Percentiles rank a stretch among this genome's conserved stretches.
These are phyloP conservation scores for Parnassius smintheus DNA, from an alignment of 2,888 invertebrate species.

Conservation along the genomic window DNA sequence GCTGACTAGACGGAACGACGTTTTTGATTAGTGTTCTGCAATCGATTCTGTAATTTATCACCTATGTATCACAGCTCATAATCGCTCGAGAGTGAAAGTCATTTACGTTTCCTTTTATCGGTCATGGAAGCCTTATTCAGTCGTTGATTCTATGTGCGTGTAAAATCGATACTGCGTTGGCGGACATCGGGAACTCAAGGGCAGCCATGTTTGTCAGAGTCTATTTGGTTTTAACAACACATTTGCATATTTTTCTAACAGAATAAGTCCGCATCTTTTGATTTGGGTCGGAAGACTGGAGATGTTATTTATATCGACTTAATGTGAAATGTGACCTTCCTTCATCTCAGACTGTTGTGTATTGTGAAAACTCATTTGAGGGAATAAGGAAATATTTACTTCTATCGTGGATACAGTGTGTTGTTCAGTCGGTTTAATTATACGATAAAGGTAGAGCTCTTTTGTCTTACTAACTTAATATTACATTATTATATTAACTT, in stretches of 20 bases:
- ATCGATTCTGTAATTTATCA: slow-evolving; percentile 34
- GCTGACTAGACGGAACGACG: neutral
- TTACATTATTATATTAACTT: too few species aligned
- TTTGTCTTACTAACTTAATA: neutral
- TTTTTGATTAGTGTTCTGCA: neutral
- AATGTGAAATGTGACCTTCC: neutral
- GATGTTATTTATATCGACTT: neutral
- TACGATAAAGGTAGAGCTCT: neutral
- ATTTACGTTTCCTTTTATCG: slow-evolving; percentile 47
- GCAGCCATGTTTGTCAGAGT: slow-evolving; percentile 45
- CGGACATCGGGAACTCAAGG: slow-evolving; percentile 64
- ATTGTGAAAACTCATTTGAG: neutral
- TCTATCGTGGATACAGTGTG: neutral
- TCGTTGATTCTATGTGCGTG: slow-evolving; percentile 67
- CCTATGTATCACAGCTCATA: slow-evolving; percentile 33
- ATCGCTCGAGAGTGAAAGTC: slow-evolving; percentile 35
- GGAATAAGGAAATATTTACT: neutral
- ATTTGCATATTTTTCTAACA: slow-evolving; percentile 20
- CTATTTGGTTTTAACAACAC: slow-evolving; percentile 31
- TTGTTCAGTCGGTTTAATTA: neutral
- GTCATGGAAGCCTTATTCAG: slow-evolving; percentile 67
- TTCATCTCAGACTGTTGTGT: neutral
- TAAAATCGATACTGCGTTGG: slow-evolving; percentile 74
- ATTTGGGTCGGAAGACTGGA: neutral
- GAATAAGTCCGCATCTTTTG: slow-evolving; percentile 4